phyloP scores from a whole-genome alignment of 2,113 vertebrate species.

The Muntiacus muntjak region DNA sequence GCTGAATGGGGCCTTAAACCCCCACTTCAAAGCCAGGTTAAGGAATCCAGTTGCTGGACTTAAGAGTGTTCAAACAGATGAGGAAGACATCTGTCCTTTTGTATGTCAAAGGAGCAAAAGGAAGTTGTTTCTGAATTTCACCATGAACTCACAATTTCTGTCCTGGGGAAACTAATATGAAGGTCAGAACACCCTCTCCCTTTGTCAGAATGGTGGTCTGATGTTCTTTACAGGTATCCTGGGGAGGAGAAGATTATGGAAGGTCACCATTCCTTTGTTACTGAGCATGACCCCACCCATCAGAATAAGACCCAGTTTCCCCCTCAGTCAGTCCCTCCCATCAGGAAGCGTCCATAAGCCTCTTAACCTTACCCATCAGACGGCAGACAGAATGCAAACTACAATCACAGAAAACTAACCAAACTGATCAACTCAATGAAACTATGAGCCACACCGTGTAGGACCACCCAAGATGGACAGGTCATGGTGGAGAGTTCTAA shows the following conservation, averaged over 20 bases:
- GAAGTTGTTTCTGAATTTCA: neutral
- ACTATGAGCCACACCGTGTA: neutral
- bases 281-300: neutral
- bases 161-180: neutral
- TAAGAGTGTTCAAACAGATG: neutral
- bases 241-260: neutral
- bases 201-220: neutral
- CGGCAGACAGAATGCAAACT: neutral
- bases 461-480: neutral
- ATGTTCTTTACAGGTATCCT: neutral
- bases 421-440: neutral
- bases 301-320: neutral
- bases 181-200: neutral
- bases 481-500: neutral
- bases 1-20: neutral
- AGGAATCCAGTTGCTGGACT: neutral
- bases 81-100: neutral
- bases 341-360: neutral
- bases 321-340: neutral
- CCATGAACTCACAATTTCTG: neutral
- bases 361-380: neutral
- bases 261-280: neutral
- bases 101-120: neutral
- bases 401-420: neutral
- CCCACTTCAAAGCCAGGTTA: neutral